Evolutionary conservation across 2,888 invertebrate genomes (phyloP).

Genomic region (Troides oblongomaculatus): DNA sequence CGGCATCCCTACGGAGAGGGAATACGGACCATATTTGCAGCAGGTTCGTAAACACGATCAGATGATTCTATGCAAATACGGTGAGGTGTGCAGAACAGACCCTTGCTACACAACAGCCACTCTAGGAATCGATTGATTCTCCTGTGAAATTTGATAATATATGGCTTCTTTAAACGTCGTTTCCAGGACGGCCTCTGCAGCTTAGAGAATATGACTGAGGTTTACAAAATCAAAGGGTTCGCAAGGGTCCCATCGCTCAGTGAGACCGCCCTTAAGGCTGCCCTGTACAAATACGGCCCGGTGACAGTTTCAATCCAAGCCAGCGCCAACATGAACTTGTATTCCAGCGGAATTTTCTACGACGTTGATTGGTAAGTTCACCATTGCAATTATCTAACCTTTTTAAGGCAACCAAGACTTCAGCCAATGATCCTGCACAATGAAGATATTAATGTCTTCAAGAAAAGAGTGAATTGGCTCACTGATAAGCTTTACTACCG

Average conservation of each 20-base stretch:
- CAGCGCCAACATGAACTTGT: constrained; percentile 34
- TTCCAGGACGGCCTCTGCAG: constrained; percentile 48
- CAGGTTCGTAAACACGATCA: constrained; percentile 34
- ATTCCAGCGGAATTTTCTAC: constrained; percentile 50
- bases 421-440: no score
- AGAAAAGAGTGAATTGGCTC: no score
- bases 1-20: constrained; percentile 48
- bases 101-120: no score
- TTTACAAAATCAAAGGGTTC: constrained; percentile 46
- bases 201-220: constrained; percentile 42
- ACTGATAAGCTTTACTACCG: no score
- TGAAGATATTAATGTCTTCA: no score
- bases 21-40: constrained; percentile 49
- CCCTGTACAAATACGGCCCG: constrained; percentile 50
- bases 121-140: no score
- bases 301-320: constrained; percentile 45
- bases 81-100: no score
- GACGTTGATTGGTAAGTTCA: constrained; percentile 48
- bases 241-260: constrained; percentile 42
- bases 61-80: no score
- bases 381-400: neutral
- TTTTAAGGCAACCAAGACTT: no score
- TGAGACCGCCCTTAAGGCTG: constrained; percentile 46
- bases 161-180: no score
- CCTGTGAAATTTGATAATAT: no score